These are phyloP conservation scores for Trachemys scripta DNA, from an alignment of 2,113 vertebrate genomes.

Conservation along the genomic window DNA sequence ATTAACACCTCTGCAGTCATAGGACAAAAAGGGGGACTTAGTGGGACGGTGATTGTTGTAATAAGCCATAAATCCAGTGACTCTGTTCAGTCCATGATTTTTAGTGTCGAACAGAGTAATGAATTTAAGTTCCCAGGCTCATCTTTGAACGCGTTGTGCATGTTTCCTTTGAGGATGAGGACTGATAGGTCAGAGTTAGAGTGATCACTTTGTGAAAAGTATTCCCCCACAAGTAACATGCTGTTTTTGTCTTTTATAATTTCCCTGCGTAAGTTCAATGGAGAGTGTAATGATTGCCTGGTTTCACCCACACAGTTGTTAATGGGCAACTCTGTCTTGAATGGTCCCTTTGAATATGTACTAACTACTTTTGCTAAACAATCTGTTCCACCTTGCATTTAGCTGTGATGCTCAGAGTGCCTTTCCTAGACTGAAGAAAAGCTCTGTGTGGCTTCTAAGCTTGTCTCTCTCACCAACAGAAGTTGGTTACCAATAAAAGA, in stretches of 20 bases:
- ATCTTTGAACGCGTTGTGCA: not conserved
- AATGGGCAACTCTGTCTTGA: not conserved
- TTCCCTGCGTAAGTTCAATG: not conserved
- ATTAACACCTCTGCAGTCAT: not conserved
- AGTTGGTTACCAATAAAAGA: too few relatives aligned
- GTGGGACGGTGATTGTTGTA: not conserved
- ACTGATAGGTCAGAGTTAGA: not conserved
- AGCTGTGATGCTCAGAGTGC: too few relatives aligned
- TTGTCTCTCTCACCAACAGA: too few relatives aligned
- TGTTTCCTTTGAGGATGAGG: not conserved
- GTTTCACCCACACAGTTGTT: not conserved
- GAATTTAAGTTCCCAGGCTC: not conserved
- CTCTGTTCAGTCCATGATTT: not conserved
- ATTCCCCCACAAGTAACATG: not conserved
- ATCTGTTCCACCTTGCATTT: too few relatives aligned
- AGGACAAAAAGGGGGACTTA: not conserved
- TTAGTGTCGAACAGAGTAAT: not conserved
- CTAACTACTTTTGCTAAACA: too few relatives aligned
- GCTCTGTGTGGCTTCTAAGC: too few relatives aligned
- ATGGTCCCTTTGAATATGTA: too few relatives aligned
- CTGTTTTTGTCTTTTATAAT: not conserved
- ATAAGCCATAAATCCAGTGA: not conserved
- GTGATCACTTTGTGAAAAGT: not conserved
- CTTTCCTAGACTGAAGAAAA: too few relatives aligned
- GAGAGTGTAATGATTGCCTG: not conserved